Evolutionary conservation across 53 echinoderm and acorn worm genomes (phyloP).

Genomic region (Paracentrotus lividus): DNA sequence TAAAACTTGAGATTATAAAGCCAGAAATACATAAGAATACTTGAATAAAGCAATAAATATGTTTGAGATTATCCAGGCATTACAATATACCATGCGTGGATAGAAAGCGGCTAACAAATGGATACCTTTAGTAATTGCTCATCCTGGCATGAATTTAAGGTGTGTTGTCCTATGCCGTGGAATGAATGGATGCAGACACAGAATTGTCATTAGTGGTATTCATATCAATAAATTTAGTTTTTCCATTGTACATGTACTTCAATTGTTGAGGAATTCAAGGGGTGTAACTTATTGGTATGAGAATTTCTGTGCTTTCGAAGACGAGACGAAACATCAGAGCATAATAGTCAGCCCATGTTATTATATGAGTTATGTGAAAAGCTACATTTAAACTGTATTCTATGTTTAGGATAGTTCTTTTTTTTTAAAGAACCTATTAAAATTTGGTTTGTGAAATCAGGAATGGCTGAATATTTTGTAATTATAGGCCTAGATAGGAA

Average conservation of each 20-base stretch:
- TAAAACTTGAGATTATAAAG: too few relatives aligned
- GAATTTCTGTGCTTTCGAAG: neutral
- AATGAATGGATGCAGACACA: neutral
- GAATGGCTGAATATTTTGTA: neutral
- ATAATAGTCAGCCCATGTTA: neutral
- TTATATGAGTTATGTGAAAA: neutral
- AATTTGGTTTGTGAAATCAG: neutral
- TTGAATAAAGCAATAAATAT: too few relatives aligned
- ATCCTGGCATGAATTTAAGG: neutral
- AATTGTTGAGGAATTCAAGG: neutral
- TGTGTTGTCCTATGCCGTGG: neutral
- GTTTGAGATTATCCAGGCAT: too few relatives aligned
- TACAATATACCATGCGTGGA: neutral
- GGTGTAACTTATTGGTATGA: neutral
- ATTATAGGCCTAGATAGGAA: neutral
- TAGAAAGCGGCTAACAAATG: too few relatives aligned
- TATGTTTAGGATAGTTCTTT: neutral
- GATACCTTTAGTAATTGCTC: too few relatives aligned
- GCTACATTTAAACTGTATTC: neutral
- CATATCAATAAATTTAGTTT: constrained; percentile 4
- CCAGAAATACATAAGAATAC: too few relatives aligned
- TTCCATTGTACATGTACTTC: neutral
- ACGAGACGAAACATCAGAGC: neutral
- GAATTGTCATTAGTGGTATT: neutral
- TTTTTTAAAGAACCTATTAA: neutral